Evolutionary conservation across 2,113 vertebrate genomes (phyloP), one percentile per base, ranked within the genome.

Genomic region (Ptyas mucosa): DNA sequence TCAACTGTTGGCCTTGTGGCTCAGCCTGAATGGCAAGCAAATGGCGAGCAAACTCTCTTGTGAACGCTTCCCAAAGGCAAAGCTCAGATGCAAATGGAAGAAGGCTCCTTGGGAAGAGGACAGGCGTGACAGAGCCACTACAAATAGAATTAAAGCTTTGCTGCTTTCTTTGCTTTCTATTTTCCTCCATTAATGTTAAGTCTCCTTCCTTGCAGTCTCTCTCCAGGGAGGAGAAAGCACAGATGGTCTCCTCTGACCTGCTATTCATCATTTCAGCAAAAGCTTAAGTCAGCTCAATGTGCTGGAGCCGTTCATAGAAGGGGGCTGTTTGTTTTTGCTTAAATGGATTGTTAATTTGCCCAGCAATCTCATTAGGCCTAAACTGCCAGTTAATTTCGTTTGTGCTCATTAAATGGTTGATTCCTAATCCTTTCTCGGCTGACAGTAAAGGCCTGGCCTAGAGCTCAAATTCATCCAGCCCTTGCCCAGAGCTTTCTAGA

Each of bases 321-420:
- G 98, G 96, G 97, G 97, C 97, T 98, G 98, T 99, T 99, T 99
- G 98, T 99, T 99, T 98, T 98, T 97, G 98, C 98, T 98, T 98
- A 98, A 96, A 98, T 98, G 98, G 97, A 95, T 97, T 98, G 98
- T 98, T 99, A 98, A 98, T 98, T 99, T 98, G 97, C 98, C 94
- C 98, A 97, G 97, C 97, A 96, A 97, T 98, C 98, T 98, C 98
- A 98, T 98, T 98, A 98, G 97, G 97, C 97, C 97, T 98, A 98
- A 98, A 98, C 98, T 98, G 97, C 98, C 97, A 98, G 98, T 98
- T 98, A 99, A 98, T 98, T 98, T 95, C 98, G 97, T 98, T 98
- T 98, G 97, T 98, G 97, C 98, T 98, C 97, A 93, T 98, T 98
- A 98, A 99, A 98, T 97, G 98, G 97, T 97, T 97, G 97, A 96